Evolutionary conservation across 2,888 invertebrate species (phyloP), one percentile per base, ranked within the genome.

Genomic region (Phyllotreta cruciferae): DNA sequence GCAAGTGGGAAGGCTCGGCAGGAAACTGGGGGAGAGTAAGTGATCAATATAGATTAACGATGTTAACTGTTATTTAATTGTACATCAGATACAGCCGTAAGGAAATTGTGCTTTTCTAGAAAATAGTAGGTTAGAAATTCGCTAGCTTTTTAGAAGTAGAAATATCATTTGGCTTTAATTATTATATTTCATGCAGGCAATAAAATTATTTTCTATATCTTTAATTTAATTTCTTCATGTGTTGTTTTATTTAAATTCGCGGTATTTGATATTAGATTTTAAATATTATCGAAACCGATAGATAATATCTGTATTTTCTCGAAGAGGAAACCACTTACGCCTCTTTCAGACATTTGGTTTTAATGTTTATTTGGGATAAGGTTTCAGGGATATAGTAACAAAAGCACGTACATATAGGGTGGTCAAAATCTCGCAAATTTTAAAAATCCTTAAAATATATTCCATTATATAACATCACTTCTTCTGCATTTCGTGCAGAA

Each of bases 11-110:
- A 68, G 76, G 77, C 72, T 75, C 77, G 67, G 73, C 75, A 73
- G 78, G 78, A 71, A 76, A 75, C 64, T 78, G 78, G 77, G 76
- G 77, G 73, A 75, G 77, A 77, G 78, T 78, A 78, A 78, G 78
- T 77, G 58, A 68, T 61, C 65, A 66, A 60, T 52, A 52, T 52
- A 10, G 52, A 10, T 52, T 52, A 52, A 52, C 37, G 38, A 6
- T 52, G 52, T 52, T 52, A 52, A 52, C 52, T 52, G 52, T 52
- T 52, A 52, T 52, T 52, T 52, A 52, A 52, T 38, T 10, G 37
- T 52, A 52, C 7, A 13, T 36, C 37, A 52, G 14, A 52, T 37
- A 11, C 38, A 13, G 52, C 37, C 37, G n/a, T 36, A 52, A 14
- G 37, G 37, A 37, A 44, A 13, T 52, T 52, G 38, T 37, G 38